Evolutionary conservation across 2,797 vertebrate species (phyloP), one percentile per base, ranked within the genome.

Genomic region (Fundulus diaphanus): DNA sequence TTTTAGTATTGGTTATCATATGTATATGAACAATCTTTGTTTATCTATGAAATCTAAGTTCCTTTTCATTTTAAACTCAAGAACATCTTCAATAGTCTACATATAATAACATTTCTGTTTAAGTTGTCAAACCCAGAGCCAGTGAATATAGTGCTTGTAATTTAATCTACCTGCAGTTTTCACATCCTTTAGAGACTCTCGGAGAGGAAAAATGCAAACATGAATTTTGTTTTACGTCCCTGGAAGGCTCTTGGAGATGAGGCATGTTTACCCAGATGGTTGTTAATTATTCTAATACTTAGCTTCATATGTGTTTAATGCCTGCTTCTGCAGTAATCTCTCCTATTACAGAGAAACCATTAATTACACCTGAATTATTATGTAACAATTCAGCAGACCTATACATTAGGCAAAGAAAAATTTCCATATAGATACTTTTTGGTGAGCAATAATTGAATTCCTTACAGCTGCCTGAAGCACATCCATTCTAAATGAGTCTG

Each of bases 321-420:
- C 82, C 83, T 85, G 81, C 79, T 57, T 73, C 56, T 88, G 88
- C 86, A 89, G 90, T 89, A 92, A 89, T 91, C 81, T 81, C 70
- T 68, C 69, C 27, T 63, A 83, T 72, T 56, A 81, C 51, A 13
- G 63, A 82, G 81, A 80, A 88, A 76, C 22, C 85, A 87, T 90
- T 92, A 90, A 92, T 92, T 93, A 91, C 82, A 77, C 77, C 57
- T 75, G 79, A 88, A 93, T 92, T 90, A 92, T 88, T 84, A 82
- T 89, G 82, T 87, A 85, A 86, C 84, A 66, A 78, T 85, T 67
- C 81, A 46, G 75, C 82, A 72, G 76, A 71, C 73, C 35, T 74
- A 61, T 79, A 85, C 72, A 90, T 83, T 85, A 89, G 77, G 69
- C 29, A 1, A 35, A 73, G 72, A 48, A 35, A 82, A 82, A 90